A percentile compares a stretch with the other conserved stretches of the same genome.
These are phyloP conservation scores for Melanotaenia duboulayi DNA, from an alignment of 2,113 vertebrate genomes.

Conservation along the genomic window DNA sequence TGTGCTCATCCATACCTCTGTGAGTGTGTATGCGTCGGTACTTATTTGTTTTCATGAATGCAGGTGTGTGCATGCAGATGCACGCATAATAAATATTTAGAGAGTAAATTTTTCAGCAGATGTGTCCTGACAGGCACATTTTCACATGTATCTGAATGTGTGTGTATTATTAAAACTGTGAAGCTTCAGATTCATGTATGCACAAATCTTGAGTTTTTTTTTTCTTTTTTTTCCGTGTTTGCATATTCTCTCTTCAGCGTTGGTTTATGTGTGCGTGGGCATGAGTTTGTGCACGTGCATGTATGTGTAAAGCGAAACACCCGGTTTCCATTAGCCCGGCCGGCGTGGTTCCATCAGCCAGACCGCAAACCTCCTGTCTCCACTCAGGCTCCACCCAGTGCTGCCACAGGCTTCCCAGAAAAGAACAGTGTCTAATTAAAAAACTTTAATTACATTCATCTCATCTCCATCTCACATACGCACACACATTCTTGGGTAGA, in stretches of 20 bases:
- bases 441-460: slow-evolving; percentile 78
- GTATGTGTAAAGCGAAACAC: slow-evolving; percentile 63
- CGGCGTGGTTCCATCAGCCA: slow-evolving; percentile 67
- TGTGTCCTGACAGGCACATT: slow-evolving; percentile 35
- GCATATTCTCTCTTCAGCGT: slow-evolving; percentile 40
- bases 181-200: slow-evolving; percentile 49
- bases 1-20: slow-evolving; percentile 39
- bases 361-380: slow-evolving; percentile 80
- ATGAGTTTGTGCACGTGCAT: slow-evolving; percentile 26
- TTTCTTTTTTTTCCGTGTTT: slow-evolving; percentile 10
- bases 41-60: slow-evolving; percentile 55
- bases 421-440: slow-evolving; percentile 81
- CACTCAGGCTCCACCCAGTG: slow-evolving; percentile 77
- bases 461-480: slow-evolving; percentile 58
- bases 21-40: background rate
- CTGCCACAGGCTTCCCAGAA: slow-evolving; percentile 82
- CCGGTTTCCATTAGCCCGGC: slow-evolving; percentile 80
- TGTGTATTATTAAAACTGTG: slow-evolving; percentile 37
- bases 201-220: slow-evolving; percentile 38
- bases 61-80: slow-evolving; percentile 53
- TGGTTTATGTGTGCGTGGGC: slow-evolving; percentile 26
- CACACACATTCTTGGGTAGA: slow-evolving; percentile 37
- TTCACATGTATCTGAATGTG: slow-evolving; percentile 26
- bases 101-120: slow-evolving; percentile 45
- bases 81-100: slow-evolving; percentile 50